Percentiles rank a stretch among this genome's conserved stretches.
Conservation (phyloP, 2,888 invertebrate genomes). For the Apodemia hepburni region DNA sequence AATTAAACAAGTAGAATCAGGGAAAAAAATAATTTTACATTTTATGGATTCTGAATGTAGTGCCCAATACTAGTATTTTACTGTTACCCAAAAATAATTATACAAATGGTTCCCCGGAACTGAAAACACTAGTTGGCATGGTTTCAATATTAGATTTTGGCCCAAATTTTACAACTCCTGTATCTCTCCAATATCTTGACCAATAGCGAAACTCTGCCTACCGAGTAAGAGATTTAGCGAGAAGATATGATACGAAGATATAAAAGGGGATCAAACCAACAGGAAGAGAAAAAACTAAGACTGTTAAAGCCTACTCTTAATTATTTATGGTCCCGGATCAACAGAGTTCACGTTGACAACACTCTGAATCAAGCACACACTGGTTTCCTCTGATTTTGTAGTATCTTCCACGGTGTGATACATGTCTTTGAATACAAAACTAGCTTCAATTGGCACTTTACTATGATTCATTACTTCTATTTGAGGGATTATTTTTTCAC, state of each 20-base stretch:
- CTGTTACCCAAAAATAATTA: no score
- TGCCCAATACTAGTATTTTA: no score
- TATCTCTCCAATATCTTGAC: no score
- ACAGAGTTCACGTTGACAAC: slow-evolving; percentile 28
- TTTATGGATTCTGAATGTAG: no score
- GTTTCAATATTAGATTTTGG: no score
- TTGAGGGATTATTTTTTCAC: slow-evolving; percentile 68
- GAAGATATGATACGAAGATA: no score
- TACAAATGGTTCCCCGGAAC: no score
- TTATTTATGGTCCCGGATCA: slow-evolving; percentile 45
- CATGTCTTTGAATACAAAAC: slow-evolving; percentile 72
- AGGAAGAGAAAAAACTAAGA: background rate
- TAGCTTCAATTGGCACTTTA: slow-evolving; percentile 73
- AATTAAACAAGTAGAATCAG: slow-evolving; percentile 21
- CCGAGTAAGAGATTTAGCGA: no score
- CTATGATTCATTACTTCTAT: slow-evolving; percentile 81
- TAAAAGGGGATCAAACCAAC: slow-evolving; percentile 33
- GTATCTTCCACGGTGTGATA: slow-evolving; percentile 55
- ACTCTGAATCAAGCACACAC: slow-evolving; percentile 55
- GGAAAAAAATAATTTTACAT: no score
- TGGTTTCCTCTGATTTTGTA: slow-evolving; percentile 54
- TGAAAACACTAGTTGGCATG: no score
- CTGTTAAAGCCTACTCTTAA: slow-evolving; percentile 9
- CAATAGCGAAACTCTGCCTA: no score
- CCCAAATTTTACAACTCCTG: no score